Conservation (phyloP, 1,140 invertebrate species). For the Grapholita molesta region DNA sequence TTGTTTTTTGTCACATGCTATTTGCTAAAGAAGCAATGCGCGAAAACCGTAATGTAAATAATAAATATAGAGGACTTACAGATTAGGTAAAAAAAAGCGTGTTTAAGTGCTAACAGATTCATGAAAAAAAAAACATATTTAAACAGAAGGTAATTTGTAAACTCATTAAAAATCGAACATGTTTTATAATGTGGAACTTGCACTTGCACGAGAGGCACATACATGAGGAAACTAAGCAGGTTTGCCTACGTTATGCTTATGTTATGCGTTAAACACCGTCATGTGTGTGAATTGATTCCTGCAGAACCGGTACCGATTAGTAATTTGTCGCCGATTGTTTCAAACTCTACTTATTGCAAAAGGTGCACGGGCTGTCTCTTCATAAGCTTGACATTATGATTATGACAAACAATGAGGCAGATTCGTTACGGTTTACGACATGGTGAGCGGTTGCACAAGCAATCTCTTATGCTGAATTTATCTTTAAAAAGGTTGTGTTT, state of each 20-base stretch:
- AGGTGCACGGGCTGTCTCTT: neutral
- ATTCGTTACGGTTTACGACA: conserved; percentile 15
- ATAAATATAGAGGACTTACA: too few species aligned
- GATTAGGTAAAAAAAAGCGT: too few species aligned
- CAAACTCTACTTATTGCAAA: neutral
- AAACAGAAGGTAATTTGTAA: too few species aligned
- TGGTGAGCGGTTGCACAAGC: neutral
- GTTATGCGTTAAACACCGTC: neutral
- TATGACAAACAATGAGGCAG: conserved; percentile 16
- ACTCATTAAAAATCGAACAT: too few species aligned
- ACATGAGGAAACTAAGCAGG: neutral
- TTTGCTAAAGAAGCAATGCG: too few species aligned
- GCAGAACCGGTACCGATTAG: conserved; percentile 1
- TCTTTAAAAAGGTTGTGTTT: neutral
- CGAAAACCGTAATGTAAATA: too few species aligned
- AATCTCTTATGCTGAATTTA: neutral
- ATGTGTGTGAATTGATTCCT: neutral
- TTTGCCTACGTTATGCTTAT: neutral
- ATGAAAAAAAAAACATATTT: too few species aligned
- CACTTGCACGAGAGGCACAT: too few species aligned
- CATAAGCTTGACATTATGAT: conserved; percentile 12
- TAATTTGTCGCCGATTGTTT: conserved; percentile 5
- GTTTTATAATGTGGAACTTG: too few species aligned
- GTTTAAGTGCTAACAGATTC: too few species aligned
- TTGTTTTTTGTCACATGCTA: too few species aligned